phyloP scores from a whole-genome alignment of 2,113 vertebrate genomes.

The Sakesphorus luctuosus region DNA sequence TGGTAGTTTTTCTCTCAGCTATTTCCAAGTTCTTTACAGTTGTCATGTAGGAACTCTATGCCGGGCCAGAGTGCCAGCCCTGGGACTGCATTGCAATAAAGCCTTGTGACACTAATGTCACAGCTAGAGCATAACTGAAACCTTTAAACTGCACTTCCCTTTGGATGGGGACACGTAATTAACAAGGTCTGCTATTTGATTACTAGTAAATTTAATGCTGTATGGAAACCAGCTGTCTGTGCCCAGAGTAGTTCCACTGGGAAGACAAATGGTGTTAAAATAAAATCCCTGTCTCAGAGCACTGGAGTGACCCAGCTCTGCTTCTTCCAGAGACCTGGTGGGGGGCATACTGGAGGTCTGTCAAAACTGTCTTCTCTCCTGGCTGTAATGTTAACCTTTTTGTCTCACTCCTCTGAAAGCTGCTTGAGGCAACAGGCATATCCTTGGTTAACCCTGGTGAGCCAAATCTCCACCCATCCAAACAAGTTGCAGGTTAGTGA shows the following conservation, averaged over 20 bases:
- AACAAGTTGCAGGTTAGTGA: background rate
- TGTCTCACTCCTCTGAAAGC: background rate
- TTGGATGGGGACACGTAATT: background rate
- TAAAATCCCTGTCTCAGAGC: background rate
- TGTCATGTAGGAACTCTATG: background rate
- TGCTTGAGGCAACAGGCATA: background rate
- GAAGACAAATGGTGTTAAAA: background rate
- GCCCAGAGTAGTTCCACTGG: background rate
- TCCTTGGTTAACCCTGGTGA: background rate
- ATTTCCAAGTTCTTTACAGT: background rate
- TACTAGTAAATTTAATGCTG: background rate
- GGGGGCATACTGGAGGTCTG: background rate
- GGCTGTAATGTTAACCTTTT: accelerated
- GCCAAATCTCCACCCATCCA: background rate
- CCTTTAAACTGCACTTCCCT: background rate
- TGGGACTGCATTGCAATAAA: background rate
- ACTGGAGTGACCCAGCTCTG: background rate
- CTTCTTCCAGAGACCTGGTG: background rate
- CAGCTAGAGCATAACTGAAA: background rate
- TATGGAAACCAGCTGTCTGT: background rate
- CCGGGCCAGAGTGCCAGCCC: background rate
- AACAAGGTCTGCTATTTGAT: background rate
- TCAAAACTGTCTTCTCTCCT: background rate
- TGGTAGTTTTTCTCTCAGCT: background rate
- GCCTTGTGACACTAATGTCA: background rate